Conservation (phyloP, 2,113 vertebrate genomes). For the Myocastor coypus region DNA sequence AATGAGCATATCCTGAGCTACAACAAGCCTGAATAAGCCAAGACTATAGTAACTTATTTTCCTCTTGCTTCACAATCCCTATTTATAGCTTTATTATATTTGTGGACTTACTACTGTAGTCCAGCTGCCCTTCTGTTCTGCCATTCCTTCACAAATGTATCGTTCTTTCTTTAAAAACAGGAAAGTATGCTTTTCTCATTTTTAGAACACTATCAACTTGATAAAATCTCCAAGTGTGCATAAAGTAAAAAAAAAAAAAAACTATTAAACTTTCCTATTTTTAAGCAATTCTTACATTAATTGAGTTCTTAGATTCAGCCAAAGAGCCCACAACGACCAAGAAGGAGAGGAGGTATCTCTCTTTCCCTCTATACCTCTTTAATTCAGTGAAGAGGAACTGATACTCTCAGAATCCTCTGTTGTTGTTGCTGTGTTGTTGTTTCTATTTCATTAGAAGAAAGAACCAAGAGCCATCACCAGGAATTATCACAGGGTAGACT, state of each 20-base stretch:
- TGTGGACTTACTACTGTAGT: not conserved
- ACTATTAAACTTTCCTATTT: not conserved
- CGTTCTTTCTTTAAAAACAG: not conserved
- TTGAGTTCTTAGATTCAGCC: not conserved
- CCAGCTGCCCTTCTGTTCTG: not conserved
- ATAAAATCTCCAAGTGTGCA: not conserved
- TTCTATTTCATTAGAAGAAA: not conserved
- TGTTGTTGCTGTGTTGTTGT: not conserved
- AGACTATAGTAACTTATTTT: not conserved
- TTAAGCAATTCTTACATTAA: not conserved
- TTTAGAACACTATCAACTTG: not conserved
- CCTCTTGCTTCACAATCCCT: not conserved
- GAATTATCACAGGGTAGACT: not conserved
- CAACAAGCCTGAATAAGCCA: not conserved
- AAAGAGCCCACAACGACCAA: not conserved
- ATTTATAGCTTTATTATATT: not conserved
- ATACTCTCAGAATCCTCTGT: rapidly evolving
- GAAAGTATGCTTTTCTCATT: not conserved
- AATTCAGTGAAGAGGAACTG: not conserved
- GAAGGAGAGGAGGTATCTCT: rapidly evolving
- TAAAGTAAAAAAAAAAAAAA: not conserved
- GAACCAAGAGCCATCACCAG: not conserved
- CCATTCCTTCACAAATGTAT: not conserved
- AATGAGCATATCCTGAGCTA: not conserved
- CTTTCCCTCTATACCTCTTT: not conserved